Conservation (phyloP, 2,888 invertebrate species). For the Linyphia triangularis region DNA sequence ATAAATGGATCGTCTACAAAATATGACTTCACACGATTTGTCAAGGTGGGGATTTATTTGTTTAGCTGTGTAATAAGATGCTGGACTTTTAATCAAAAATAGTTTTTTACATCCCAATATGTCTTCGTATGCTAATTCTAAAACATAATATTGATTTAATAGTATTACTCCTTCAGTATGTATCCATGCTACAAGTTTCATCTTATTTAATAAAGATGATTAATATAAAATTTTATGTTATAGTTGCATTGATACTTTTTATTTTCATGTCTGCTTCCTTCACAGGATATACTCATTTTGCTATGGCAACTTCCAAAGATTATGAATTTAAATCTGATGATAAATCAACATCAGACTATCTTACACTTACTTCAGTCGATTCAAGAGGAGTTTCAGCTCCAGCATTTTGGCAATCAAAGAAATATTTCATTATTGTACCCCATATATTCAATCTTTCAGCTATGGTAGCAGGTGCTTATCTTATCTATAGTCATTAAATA, state of each 20-base stretch:
- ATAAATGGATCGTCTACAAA: neutral
- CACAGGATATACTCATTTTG: neutral
- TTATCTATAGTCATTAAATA: neutral
- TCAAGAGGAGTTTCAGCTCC: neutral
- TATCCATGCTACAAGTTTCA: neutral
- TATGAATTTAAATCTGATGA: neutral
- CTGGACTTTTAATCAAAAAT: conserved; percentile 25
- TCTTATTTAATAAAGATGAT: neutral
- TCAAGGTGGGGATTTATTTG: neutral
- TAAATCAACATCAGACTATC: neutral
- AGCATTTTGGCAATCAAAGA: neutral
- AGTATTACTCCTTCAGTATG: conserved; percentile 10
- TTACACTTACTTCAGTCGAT: too few species aligned
- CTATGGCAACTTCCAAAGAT: neutral
- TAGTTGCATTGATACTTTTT: neutral
- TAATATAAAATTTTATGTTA: neutral
- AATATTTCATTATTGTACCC: neutral
- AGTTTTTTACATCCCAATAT: neutral
- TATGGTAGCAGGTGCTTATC: neutral
- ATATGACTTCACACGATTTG: neutral
- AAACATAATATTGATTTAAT: conserved; percentile 6
- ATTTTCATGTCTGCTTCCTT: neutral
- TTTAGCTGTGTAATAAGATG: neutral
- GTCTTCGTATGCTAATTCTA: conserved; percentile 6
- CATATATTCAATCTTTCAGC: neutral